Conservation (phyloP, 1,140 invertebrate genomes). For the Tenebrio molitor region DNA sequence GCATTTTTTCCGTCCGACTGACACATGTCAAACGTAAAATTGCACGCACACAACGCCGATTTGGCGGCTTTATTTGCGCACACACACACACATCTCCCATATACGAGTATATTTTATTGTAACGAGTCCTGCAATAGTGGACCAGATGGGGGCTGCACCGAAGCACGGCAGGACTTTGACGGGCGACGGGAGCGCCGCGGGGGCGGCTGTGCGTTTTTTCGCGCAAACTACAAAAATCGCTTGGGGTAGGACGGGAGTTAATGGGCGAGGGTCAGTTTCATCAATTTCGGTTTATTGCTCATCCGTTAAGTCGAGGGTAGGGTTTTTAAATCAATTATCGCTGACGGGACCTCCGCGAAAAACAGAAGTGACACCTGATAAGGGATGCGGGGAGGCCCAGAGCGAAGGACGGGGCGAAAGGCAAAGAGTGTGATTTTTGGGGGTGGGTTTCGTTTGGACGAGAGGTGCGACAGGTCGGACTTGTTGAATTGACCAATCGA, state of each 20-base stretch:
- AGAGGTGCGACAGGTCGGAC: too few species aligned
- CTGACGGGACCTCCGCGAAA: neutral
- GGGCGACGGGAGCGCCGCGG: neutral
- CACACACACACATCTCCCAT: neutral
- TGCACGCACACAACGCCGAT: conserved; percentile 10
- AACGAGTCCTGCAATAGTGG: conserved; percentile 14
- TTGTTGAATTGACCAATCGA: too few species aligned
- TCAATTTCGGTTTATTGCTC: conserved; percentile 30
- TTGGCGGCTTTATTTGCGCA: neutral
- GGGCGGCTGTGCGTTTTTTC: too few species aligned
- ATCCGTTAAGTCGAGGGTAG: conserved; percentile 24
- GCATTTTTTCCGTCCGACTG: conserved; percentile 6
- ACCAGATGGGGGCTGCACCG: neutral
- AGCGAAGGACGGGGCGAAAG: too few species aligned
- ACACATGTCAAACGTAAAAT: conserved; percentile 14
- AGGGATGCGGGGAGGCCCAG: too few species aligned
- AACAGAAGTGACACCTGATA: conserved; percentile 16
- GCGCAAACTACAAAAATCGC: too few species aligned
- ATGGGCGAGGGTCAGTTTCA: conserved; percentile 18
- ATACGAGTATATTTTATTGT: conserved; percentile 25
- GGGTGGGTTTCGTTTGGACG: too few species aligned
- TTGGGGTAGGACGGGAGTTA: too few species aligned
- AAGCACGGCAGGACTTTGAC: neutral
- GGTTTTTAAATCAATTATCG: conserved; percentile 28
- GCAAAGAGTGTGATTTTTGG: too few species aligned